phyloP scores from a whole-genome alignment of 2,888 invertebrate species.

The Petrolisthes manimaculis region DNA sequence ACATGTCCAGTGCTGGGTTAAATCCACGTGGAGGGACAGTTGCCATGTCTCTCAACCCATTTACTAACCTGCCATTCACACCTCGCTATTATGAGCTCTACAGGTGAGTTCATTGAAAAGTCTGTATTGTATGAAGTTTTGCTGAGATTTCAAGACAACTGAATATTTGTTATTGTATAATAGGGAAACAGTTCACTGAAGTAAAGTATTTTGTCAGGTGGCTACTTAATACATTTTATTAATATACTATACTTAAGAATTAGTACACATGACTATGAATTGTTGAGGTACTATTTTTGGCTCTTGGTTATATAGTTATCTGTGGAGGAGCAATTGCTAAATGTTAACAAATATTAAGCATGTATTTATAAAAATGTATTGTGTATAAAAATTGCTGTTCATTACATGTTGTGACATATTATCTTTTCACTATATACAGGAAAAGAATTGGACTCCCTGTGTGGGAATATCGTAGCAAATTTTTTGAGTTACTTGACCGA shows the following conservation, averaged over 20 bases:
- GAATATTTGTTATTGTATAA: too few relatives aligned
- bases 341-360: neutral
- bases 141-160: too few relatives aligned
- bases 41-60: slow-evolving; percentile 76
- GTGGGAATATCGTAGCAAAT: slow-evolving; percentile 97
- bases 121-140: too few relatives aligned
- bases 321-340: neutral
- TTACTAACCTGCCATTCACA: slow-evolving; percentile 86
- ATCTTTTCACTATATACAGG: slow-evolving; percentile 70
- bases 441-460: slow-evolving; percentile 94
- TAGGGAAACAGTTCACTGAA: too few relatives aligned
- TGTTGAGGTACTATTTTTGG: too few relatives aligned
- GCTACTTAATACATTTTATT: too few relatives aligned
- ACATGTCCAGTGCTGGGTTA: neutral
- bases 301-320: too few relatives aligned
- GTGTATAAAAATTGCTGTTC: neutral
- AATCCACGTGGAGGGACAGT: slow-evolving; percentile 35
- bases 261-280: too few relatives aligned
- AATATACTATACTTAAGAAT: too few relatives aligned
- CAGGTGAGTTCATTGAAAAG: slow-evolving; percentile 34
- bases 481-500: slow-evolving; percentile 91
- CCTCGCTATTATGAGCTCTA: slow-evolving; percentile 76
- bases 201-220: too few relatives aligned
- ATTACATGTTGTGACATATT: neutral
- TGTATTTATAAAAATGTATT: neutral